Conservation (phyloP, 2,113 vertebrate species). For the Fregetta grallaria region DNA sequence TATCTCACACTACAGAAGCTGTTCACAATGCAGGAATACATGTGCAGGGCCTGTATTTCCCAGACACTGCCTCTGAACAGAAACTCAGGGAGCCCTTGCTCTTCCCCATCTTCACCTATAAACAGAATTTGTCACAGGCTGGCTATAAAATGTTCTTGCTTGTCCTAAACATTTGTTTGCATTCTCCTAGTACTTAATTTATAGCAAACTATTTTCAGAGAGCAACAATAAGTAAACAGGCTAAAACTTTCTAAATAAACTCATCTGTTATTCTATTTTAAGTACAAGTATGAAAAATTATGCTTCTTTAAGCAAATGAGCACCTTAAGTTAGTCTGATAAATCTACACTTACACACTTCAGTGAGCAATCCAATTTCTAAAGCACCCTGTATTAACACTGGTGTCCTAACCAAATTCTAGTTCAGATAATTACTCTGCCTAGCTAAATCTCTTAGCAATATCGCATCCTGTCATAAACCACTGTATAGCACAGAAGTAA, state of each 20-base stretch:
- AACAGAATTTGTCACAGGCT: neutral
- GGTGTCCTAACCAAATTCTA: slow-evolving; percentile 18
- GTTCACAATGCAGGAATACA: neutral
- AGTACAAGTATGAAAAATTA: slow-evolving; percentile 22
- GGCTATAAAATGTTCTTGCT: neutral
- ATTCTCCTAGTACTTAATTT: neutral
- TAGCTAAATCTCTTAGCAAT: neutral
- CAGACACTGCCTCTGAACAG: neutral
- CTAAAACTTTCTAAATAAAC: neutral
- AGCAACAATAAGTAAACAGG: neutral
- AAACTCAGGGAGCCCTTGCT: neutral
- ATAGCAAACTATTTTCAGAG: neutral
- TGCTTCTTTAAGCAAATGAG: slow-evolving; percentile 34
- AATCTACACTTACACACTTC: slow-evolving; percentile 19
- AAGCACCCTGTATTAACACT: neutral
- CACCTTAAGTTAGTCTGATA: slow-evolving; percentile 21
- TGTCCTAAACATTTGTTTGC: neutral
- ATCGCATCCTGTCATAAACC: neutral
- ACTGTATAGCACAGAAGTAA: neutral
- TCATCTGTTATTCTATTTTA: neutral
- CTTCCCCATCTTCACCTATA: neutral
- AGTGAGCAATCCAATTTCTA: slow-evolving; percentile 44
- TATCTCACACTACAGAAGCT: neutral
- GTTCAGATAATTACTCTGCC: slow-evolving; percentile 28
- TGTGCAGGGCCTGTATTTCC: neutral